Base-by-base conservation (phyloP, 2,888 invertebrate species). In the Corythucha ciliata region DNA sequence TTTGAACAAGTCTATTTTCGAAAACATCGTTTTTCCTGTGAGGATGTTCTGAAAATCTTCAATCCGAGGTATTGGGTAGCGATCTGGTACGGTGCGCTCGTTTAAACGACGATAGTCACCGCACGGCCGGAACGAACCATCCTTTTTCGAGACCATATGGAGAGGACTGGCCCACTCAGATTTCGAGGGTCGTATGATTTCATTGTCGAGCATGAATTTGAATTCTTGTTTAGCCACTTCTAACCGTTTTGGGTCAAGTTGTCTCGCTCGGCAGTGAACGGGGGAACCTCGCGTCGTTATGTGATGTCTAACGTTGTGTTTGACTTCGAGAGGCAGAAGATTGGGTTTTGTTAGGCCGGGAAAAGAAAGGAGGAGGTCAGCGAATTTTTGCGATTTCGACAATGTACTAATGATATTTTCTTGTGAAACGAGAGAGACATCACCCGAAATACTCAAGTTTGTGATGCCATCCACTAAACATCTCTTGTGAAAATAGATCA, bases 21-120 rank as follows among this genome's bases (percentile, higher is more conserved):
- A 54, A 25, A 58, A 26, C 22, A 51, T 48, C 21, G 41, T 18
- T 24, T 53, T 18, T 1, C 61, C 62, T 10, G 40, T 20, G 1
- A 68, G 48, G 4, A 55, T 40, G 4, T 57, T 48, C 4, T 56
- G 18, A 37, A 63, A 61, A 48, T 68, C 65, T 7, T 64, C 62
- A 2, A 68, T 58, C 26, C 65, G 62, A 0, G 64, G 60, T 3
- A 66, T 55, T 0, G 68, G 67, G 49, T 67, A 67, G 3, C 62
- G 40, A 55, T 69, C 66, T 0, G 66, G 64, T 1, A 63, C 47
- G 0, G 67, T 68, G 1, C 42, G 44, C 0, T 57, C 48, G 51
- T 69, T 70, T 0, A 69, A 54, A 0, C 22, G 8, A 0, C 69
- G 52, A 50, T 69, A 71, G 56, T 61, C 66, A 4, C 68, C 68